Evolutionary conservation across 1,140 invertebrate species (phyloP), one percentile per base, ranked within the genome.

Genomic region (Temnothorax nylanderi): DNA sequence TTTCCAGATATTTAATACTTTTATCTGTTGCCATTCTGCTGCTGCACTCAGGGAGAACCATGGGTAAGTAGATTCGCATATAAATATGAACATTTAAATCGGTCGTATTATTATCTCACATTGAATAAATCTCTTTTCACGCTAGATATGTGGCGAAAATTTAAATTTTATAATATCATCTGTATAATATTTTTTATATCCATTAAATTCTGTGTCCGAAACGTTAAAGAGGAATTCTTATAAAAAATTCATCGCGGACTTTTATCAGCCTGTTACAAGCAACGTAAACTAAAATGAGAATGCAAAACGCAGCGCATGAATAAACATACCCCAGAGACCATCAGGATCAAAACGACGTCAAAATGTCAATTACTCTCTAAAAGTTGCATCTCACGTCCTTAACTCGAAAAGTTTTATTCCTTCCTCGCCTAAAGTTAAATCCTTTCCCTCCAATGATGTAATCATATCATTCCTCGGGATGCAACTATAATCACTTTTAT

Each of bases 1-100:
- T 82, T 90, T 92, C 82, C 92, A 93, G 91, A 89, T 87, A 91
- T 91, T 87, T 91, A 87, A 92, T 92, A 54, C 72, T 91, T 92
- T 89, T 92, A 82, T 92, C 86, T 93, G 49, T 92, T 92, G 54
- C 89, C 62, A 92, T 89, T 74, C 80, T 91, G 91, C 90, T 82
- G 91, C 86, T 69, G 69, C 81, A 62, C 37, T 58, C 90, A 96
- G 96, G 77, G 96, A 96, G 90, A 95, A 95, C 91, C 95, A 96
- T 89, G 95, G 96, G 96, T 96, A 92, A 96, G 95, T 95, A 72
- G 49, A 65, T 10, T 81, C 6, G 21, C 16, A 71, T n/a, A 54
- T 41, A 71, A 81, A 81, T 71, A 13, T 81, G n/a, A 58, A 58
- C 26, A 11, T 21, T 11, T 11, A n/a, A 58, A 82, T 74, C 13